A percentile compares a stretch with the other conserved stretches of the same genome.
Evolutionary conservation across 2,113 vertebrate species (phyloP).

Genomic region (Casuarius casuarius): DNA sequence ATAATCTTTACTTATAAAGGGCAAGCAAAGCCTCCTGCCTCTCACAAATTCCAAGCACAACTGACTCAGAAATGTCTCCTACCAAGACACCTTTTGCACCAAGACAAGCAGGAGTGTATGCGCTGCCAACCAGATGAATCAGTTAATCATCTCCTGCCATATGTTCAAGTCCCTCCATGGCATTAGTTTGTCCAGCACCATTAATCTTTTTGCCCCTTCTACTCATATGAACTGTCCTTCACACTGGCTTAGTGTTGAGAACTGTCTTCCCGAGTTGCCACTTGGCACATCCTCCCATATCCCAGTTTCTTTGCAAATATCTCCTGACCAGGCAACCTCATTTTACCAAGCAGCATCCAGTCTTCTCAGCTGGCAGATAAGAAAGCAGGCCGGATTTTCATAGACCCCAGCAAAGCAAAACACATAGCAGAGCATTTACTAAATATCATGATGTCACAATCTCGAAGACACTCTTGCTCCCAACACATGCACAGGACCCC

Average conservation of each 20-base stretch:
- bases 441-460: background rate
- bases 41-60: background rate
- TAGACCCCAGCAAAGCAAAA: background rate
- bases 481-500: background rate
- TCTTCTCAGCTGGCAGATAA: background rate
- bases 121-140: background rate
- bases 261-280: background rate
- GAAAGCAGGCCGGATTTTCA: background rate
- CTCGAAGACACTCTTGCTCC: background rate
- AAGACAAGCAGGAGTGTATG: background rate
- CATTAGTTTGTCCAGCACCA: background rate
- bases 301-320: background rate
- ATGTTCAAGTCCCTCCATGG: background rate
- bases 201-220: background rate
- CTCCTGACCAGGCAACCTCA: background rate
- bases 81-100: background rate
- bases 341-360: background rate
- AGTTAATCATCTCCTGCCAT: background rate
- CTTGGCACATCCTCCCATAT: background rate
- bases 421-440: background rate
- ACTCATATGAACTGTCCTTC: background rate
- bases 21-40: constrained; percentile 10
- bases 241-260: background rate
- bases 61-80: background rate
- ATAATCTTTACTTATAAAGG: constrained; percentile 48